Percentiles rank a stretch among this genome's conserved stretches.
Conservation (phyloP, 1,140 invertebrate species). For the Spodoptera frugiperda region DNA sequence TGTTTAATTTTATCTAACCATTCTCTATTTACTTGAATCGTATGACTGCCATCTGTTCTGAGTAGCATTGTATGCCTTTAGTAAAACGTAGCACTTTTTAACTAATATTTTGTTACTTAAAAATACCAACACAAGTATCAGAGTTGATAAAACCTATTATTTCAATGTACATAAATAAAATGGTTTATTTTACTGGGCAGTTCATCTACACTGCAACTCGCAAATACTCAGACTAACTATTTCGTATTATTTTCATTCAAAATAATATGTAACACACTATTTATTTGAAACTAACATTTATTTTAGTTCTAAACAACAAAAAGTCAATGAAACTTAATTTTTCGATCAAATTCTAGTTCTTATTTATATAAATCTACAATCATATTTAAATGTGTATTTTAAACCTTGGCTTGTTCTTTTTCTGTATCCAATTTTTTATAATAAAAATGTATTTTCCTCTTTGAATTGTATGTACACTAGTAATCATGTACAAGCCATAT, state of each 20-base stretch:
- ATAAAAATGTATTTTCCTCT: constrained; percentile 37
- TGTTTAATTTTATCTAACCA: constrained; percentile 13
- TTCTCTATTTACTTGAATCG: constrained; percentile 1
- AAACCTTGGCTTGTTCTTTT: constrained; percentile 24
- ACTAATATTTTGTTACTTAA: constrained; percentile 5
- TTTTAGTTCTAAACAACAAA: constrained; percentile 6
- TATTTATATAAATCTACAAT: constrained; percentile 37
- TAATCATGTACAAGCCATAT: constrained; percentile 69
- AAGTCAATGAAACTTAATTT: constrained; percentile 37
- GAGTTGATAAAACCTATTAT: neutral
- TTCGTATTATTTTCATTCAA: constrained; percentile 5
- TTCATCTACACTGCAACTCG: constrained; percentile 34
- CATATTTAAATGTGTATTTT: constrained; percentile 25
- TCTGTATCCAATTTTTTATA: constrained; percentile 30
- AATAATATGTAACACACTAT: constrained; percentile 41
- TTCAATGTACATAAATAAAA: constrained; percentile 22
- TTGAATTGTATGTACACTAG: constrained; percentile 50
- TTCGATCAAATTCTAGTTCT: constrained; percentile 40
- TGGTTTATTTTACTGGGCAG: neutral
- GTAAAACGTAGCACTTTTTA: constrained; percentile 3
- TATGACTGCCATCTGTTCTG: constrained; percentile 21
- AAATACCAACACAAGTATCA: neutral
- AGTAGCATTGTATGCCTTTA: constrained; percentile 7
- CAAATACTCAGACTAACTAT: constrained; percentile 53
- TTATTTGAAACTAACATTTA: constrained; percentile 47